Evolutionary conservation across 2,113 vertebrate species (phyloP).

Genomic region (Cyprinus carpio): DNA sequence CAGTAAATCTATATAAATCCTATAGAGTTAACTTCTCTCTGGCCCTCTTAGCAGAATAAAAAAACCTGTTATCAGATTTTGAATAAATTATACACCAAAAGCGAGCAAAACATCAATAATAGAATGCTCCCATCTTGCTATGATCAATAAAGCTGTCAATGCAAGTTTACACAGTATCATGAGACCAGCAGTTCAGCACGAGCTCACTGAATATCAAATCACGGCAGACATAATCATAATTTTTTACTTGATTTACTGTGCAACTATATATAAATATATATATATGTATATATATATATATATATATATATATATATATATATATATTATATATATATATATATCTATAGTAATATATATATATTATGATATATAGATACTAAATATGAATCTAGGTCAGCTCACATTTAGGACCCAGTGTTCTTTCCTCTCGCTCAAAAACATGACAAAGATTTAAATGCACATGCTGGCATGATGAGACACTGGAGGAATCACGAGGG

Average conservation of each 20-base stretch:
- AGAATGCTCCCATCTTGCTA: neutral
- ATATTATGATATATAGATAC: no score
- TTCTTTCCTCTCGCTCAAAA: neutral
- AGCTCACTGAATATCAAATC: neutral
- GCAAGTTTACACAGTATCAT: slow-evolving; percentile 17
- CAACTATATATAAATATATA: neutral
- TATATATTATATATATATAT: no score
- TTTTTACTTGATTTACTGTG: neutral
- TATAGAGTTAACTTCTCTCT: neutral
- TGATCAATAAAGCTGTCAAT: slow-evolving; percentile 28
- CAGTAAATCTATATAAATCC: neutral
- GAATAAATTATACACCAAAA: slow-evolving; percentile 18
- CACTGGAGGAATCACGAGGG: neutral
- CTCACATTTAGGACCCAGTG: neutral
- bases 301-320: no score
- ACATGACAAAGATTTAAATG: slow-evolving; percentile 16
- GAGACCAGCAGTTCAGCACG: neutral
- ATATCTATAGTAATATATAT: no score
- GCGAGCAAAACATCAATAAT: neutral
- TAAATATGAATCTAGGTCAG: no score
- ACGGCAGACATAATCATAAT: neutral
- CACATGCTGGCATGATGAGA: neutral
- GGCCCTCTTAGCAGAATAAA: neutral
- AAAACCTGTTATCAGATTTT: neutral
- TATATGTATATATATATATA: no score